Base-by-base conservation (phyloP, 92 coral and sea anemone genomes). In the Micromussa lordhowensis region DNA sequence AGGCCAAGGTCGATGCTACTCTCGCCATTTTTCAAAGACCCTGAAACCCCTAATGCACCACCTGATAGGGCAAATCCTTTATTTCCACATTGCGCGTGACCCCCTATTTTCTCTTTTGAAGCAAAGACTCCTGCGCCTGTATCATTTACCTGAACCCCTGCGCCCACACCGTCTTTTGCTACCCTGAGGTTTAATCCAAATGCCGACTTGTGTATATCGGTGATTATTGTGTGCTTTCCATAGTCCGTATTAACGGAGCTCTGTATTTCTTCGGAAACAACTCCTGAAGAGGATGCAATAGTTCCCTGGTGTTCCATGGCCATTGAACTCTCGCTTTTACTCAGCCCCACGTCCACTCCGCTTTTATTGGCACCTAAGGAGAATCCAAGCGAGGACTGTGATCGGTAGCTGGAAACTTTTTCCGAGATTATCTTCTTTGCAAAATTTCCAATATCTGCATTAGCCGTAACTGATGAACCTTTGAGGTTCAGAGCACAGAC, bases 251-350 rank as follows among this genome's bases (percentile, higher is more conserved):
- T 91, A 15, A 91, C 94, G 55, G 92, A 88, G 34, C 35, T 83
- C 59, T 83, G 83, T 79, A 84, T 76, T 82, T 91, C 83, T 53
- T 79, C 86, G 71, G 89, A 83, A 79, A 91, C 92, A 3, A 59
- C 53, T 54, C 92, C 94, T 66, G 94, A 91, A 78, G 88, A 32
- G 53, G 94, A 91, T 75, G 86, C 94, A 78, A 91, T 83, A 22
- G 92, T 91, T 91, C 77, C 92, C n/a, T 83, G 68, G 81, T 91
- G 94, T 84, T 91, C 92, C 92, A 88, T 91, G 66, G 78, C 59
- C 89, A 91, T 88, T 16, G 59, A 78, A 57, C 88, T 88, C 21
- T 91, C 49, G 85, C 91, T 83, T 3, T 61, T 55, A 83, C 69
- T 26, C 69, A 88, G 19, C 64, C 92, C 91, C 19, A 91, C 32